Percentiles rank a stretch among this genome's conserved stretches.
These are phyloP conservation scores for Phaenicophaeus curvirostris DNA, from an alignment of 2,797 vertebrate species.

Conservation along the genomic window DNA sequence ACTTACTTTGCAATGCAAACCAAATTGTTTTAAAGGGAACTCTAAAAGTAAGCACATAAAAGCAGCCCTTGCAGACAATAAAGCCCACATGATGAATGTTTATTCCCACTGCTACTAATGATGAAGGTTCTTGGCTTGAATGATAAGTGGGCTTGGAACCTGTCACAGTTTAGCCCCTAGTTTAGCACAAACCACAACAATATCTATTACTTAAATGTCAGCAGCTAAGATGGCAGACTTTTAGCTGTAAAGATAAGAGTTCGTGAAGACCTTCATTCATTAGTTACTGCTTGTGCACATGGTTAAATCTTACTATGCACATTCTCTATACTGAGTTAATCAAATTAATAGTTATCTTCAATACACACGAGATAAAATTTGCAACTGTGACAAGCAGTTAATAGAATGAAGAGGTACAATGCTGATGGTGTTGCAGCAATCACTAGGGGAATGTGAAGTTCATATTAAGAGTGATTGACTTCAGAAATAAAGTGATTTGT, in stretches of 20 bases:
- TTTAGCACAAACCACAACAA: too few relatives aligned
- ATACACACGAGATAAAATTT: background rate
- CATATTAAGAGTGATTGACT: background rate
- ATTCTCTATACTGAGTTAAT: background rate
- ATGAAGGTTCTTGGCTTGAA: conserved; percentile 19
- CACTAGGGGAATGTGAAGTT: background rate
- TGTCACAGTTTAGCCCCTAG: background rate
- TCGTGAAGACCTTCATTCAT: background rate
- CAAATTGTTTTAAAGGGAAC: conserved; percentile 36
- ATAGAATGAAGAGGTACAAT: background rate
- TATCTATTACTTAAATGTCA: conserved; percentile 11
- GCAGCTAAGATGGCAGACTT: conserved; percentile 3
- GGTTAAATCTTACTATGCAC: background rate
- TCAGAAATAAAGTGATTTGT: background rate
- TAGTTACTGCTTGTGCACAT: background rate
- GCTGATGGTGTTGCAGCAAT: background rate
- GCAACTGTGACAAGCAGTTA: background rate
- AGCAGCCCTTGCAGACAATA: conserved; percentile 33
- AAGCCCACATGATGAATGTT: conserved; percentile 26
- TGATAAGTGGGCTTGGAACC: background rate
- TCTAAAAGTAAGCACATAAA: conserved; percentile 39
- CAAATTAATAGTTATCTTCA: background rate
- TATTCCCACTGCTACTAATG: conserved; percentile 10
- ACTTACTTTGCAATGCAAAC: conserved; percentile 4
- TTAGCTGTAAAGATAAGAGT: background rate